A percentile compares a stretch with the other conserved stretches of the same genome.
Conservation (phyloP, 2,797 vertebrate species). For the Sebastes steindachneri region DNA sequence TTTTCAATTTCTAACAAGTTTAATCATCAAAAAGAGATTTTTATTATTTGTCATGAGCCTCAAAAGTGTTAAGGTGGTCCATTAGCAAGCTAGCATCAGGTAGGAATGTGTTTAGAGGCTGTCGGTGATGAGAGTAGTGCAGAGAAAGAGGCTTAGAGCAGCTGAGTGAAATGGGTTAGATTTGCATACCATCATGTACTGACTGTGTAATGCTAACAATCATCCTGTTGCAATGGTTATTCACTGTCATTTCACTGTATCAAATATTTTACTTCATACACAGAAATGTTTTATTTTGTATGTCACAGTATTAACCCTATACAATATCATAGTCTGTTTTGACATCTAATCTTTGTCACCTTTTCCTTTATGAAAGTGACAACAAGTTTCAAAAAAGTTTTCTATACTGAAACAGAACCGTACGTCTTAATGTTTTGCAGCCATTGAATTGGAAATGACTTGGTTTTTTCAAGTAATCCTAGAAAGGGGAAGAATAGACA, state of each 20-base stretch:
- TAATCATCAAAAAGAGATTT: not conserved
- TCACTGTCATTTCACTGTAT: constrained; percentile 83
- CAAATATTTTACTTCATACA: constrained; percentile 76
- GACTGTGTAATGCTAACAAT: constrained; percentile 81
- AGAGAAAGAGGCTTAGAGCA: constrained; percentile 55
- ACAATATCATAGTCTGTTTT: constrained; percentile 84
- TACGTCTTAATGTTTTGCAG: constrained; percentile 99
- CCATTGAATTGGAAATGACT: constrained; percentile 99
- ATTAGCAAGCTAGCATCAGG: constrained; percentile 59
- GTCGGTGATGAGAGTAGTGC: constrained; percentile 53
- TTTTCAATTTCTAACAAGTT: not conserved
- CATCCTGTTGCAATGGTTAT: constrained; percentile 83
- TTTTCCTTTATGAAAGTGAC: constrained; percentile 93
- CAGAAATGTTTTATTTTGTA: constrained; percentile 83
- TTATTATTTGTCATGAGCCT: constrained; percentile 79
- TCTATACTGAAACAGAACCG: constrained; percentile 88
- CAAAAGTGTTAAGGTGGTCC: constrained; percentile 48
- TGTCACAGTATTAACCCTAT: constrained; percentile 86
- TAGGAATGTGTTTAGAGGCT: constrained; percentile 55
- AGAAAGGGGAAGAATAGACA: constrained; percentile 99
- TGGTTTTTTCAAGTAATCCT: constrained; percentile 99
- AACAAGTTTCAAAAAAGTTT: constrained; percentile 82
- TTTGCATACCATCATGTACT: constrained; percentile 69
- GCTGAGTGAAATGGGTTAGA: constrained; percentile 64
- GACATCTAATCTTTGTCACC: constrained; percentile 90